A percentile compares a stretch with the other conserved stretches of the same genome.
These are phyloP conservation scores for Halocaridina rubra DNA, from an alignment of 2,888 invertebrate species.

Conservation along the genomic window DNA sequence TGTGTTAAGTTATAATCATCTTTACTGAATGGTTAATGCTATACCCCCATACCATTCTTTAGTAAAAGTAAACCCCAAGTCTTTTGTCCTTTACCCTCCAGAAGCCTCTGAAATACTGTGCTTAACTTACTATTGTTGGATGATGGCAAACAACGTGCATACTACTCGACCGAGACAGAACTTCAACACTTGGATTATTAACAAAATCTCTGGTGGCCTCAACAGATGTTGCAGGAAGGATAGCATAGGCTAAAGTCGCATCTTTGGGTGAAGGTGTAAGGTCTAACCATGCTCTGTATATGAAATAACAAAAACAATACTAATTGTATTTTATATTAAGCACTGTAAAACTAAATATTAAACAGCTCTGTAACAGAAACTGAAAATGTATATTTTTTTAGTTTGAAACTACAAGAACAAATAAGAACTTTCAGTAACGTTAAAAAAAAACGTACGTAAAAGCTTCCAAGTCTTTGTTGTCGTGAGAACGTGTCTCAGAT, in stretches of 20 bases:
- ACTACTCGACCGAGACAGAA: neutral
- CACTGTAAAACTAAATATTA: neutral
- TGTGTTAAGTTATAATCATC: too few species aligned
- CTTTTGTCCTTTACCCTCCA: too few species aligned
- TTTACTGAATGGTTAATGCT: too few species aligned
- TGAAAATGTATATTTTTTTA: neutral
- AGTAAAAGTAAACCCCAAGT: too few species aligned
- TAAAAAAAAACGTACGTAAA: slow-evolving; percentile 19
- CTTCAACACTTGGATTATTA: neutral
- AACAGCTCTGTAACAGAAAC: neutral
- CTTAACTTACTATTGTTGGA: neutral
- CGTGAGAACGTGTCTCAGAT: neutral
- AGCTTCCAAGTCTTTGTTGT: neutral
- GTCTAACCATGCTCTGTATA: slow-evolving; percentile 25
- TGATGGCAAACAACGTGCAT: slow-evolving; percentile 24
- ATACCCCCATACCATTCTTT: too few species aligned
- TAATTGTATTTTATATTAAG: neutral
- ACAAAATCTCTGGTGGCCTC: neutral
- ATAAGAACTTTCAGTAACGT: neutral
- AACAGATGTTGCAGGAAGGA: slow-evolving; percentile 21
- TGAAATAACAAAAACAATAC: neutral
- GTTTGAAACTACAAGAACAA: neutral
- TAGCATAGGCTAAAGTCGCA: neutral
- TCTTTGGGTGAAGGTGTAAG: neutral
- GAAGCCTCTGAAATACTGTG: too few species aligned